Evolutionary conservation across 92 coral and sea anemone genomes (phyloP).

Genomic region (Porites divaricata): DNA sequence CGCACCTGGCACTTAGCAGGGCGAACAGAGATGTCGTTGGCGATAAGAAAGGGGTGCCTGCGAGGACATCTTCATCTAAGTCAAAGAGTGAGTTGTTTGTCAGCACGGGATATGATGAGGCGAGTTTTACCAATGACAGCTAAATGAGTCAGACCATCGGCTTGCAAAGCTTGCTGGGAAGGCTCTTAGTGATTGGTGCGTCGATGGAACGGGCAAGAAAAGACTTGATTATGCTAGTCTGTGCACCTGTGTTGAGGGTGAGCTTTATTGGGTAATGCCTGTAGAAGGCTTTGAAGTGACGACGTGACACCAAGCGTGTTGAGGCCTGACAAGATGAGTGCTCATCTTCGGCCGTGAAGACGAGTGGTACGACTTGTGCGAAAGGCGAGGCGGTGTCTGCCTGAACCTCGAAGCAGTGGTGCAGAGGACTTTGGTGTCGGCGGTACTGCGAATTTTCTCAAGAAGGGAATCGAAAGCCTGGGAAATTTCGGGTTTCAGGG

Average conservation of each 20-base stretch:
- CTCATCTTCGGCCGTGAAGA: too few relatives aligned
- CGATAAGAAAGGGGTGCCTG: constrained; percentile 41
- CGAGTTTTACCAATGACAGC: background rate
- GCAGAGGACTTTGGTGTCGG: too few relatives aligned
- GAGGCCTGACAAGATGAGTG: constrained; percentile 47
- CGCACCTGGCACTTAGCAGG: background rate
- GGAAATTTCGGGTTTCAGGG: constrained; percentile 50
- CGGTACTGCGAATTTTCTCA: constrained; percentile 37
- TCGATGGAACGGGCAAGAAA: background rate
- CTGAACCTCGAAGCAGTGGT: background rate
- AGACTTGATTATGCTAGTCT: constrained; percentile 23
- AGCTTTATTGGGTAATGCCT: constrained; percentile 34
- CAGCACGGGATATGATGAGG: background rate
- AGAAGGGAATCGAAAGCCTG: constrained; percentile 52
- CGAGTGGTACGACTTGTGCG: background rate
- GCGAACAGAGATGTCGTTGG: constrained; percentile 49
- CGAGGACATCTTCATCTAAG: background rate
- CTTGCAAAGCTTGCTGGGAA: background rate
- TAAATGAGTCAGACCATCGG: background rate
- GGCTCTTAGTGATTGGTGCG: background rate
- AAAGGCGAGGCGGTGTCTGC: constrained; percentile 16
- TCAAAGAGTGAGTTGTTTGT: background rate
- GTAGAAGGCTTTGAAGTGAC: constrained; percentile 35
- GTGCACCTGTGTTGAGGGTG: constrained; percentile 10
- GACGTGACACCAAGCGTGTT: background rate